phyloP scores from a whole-genome alignment of 2,888 invertebrate species.

The Tryphoninae sp. region DNA sequence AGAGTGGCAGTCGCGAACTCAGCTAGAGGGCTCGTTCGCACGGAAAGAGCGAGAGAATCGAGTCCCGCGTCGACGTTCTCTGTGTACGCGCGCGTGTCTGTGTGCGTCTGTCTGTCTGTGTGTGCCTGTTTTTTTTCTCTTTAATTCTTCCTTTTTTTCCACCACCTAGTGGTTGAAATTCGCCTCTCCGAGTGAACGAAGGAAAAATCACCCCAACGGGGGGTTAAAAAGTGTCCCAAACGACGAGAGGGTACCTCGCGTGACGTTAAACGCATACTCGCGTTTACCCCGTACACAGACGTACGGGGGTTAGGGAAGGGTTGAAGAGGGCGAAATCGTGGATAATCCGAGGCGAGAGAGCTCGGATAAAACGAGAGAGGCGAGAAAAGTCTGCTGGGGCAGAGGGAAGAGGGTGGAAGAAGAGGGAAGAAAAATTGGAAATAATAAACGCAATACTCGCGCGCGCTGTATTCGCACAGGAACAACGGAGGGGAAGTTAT shows the following conservation, averaged over 20 bases:
- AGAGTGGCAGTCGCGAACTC: neutral
- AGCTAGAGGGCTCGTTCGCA: neutral
- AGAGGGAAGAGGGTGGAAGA: constrained; percentile 4
- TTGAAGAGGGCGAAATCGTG: constrained; percentile 42
- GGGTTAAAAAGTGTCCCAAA: constrained; percentile 12
- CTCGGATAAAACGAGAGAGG: constrained; percentile 31
- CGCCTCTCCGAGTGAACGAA: neutral
- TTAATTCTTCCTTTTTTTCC: neutral
- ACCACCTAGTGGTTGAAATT: constrained; percentile 40
- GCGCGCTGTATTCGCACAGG: constrained; percentile 18
- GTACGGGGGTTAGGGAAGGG: constrained; percentile 3
- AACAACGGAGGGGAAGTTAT: constrained; percentile 6
- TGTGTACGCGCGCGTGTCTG: too few relatives aligned
- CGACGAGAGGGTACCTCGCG: constrained; percentile 66
- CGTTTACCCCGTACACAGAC: constrained; percentile 12
- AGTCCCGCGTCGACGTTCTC: constrained; percentile 12
- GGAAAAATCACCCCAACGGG: neutral
- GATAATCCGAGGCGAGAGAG: constrained; percentile 41
- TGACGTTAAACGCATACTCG: constrained; percentile 70
- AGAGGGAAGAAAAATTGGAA: constrained; percentile 21
- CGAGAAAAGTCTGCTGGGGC: constrained; percentile 7
- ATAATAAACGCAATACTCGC: constrained; percentile 19
- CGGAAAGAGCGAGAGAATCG: neutral
- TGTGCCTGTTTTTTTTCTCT: neutral
- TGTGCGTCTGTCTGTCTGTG: neutral